These are phyloP conservation scores for Bacillus rossius DNA, from an alignment of 1,140 invertebrate species.

Conservation along the genomic window DNA sequence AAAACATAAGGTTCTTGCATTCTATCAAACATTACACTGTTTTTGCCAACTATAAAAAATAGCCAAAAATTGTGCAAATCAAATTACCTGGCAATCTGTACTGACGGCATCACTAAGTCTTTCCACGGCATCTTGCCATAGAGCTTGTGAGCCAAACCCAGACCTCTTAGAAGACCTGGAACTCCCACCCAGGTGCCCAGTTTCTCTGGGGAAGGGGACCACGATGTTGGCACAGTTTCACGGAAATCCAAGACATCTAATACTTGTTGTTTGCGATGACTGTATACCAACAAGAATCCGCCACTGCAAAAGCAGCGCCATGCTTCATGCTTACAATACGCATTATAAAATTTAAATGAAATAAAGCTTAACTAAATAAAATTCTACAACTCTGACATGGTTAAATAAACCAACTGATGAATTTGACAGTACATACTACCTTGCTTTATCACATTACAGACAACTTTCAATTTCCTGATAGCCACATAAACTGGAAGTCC, in stretches of 20 bases:
- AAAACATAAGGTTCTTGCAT: no score
- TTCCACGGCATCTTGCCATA: conserved; percentile 61
- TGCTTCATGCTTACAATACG: conserved; percentile 8
- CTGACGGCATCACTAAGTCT: conserved; percentile 56
- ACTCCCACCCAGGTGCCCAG: conserved; percentile 37
- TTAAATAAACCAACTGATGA: no score
- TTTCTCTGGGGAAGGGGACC: conserved; percentile 15
- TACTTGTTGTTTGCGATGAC: conserved; percentile 47
- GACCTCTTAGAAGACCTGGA: conserved; percentile 51
- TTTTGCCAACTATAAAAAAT: no score
- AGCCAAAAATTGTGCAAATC: conserved; percentile 16
- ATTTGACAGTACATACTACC: no score
- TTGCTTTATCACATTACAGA: no score
- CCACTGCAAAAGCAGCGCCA: conserved; percentile 48
- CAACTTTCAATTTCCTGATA: no score
- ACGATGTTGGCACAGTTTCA: conserved; percentile 24
- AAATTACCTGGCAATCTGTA: conserved; percentile 52
- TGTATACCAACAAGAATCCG: conserved; percentile 66
- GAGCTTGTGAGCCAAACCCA: conserved; percentile 51
- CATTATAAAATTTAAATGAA: conserved; percentile 11
- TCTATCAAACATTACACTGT: no score
- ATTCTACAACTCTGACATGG: no score
- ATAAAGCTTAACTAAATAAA: no score
- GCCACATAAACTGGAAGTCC: no score
- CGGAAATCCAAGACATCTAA: conserved; percentile 53